Evolutionary conservation across 2,888 invertebrate genomes (phyloP), one percentile per base, ranked within the genome.

Genomic region (Ophion obscuratus): DNA sequence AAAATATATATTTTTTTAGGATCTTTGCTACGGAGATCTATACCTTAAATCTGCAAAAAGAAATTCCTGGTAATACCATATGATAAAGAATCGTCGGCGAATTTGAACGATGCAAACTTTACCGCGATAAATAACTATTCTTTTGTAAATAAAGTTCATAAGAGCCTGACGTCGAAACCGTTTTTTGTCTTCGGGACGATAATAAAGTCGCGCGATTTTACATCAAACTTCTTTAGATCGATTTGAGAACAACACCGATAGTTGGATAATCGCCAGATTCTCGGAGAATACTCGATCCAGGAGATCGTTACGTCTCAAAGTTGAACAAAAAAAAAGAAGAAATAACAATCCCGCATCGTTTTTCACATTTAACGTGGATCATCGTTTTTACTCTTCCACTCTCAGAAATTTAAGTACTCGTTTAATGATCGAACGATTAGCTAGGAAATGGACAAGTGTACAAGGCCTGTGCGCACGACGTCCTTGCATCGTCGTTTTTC

Each of bases 401-500:
- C 61, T 61, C 20, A 64, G 44, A 64, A 64, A 64, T 75, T 75
- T 64, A 64, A 75, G 24, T 75, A 44, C 47, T 47, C n/a, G 31
- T 47, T 75, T 64, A 75, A 47, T 61, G 75, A 75, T 64, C 47
- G 9, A 64, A 47, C 31, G 64, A 64, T 75, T 47, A 75, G 61
- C 44, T 64, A 27, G 4, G 27, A 47, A 27, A 75, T 27, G 10
- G 47, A 47, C 27, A 64, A 75, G 44, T 40, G 40, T 75, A 17
- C 40, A 47, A 47, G 47, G 75, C 62, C 20, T 64, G 1, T 24
- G 47, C 27, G 27, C 44, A 31, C 11, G n/a, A 68, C n/a, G 64
- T 64, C 27, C 64, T 75, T 75, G 75, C 75, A 31, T 75, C 62
- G 53, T 64, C 62, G 40, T 75, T 64, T n/a, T n/a, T 24, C 24